These are phyloP conservation scores for Betta splendens DNA, from an alignment of 2,797 vertebrate genomes.

Conservation along the genomic window DNA sequence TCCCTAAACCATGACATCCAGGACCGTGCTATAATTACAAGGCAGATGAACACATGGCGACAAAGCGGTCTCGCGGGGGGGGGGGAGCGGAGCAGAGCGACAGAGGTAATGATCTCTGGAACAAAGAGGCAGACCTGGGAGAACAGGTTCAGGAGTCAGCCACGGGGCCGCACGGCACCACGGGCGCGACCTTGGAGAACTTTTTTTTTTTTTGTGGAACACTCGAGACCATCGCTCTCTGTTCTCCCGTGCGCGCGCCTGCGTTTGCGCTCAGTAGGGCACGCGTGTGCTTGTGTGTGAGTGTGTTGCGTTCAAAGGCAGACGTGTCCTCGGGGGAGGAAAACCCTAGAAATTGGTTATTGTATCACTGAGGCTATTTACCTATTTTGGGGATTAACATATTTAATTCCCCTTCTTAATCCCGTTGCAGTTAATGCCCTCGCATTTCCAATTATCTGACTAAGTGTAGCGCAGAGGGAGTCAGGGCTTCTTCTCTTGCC, in stretches of 20 bases:
- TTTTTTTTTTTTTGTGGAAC: slow-evolving; percentile 75
- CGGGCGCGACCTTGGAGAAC: slow-evolving; percentile 84
- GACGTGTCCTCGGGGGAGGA: slow-evolving; percentile 85
- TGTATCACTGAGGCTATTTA: slow-evolving; percentile 89
- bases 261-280: slow-evolving; percentile 24
- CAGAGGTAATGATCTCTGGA: slow-evolving; percentile 77
- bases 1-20: slow-evolving; percentile 82
- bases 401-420: slow-evolving; percentile 88
- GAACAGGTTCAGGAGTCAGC: slow-evolving; percentile 81
- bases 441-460: slow-evolving; percentile 88
- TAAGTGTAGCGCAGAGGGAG: slow-evolving; percentile 83
- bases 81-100: slow-evolving; percentile 55
- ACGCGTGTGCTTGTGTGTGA: slow-evolving; percentile 43
- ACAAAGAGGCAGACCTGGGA: slow-evolving; percentile 78
- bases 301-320: slow-evolving; percentile 83
- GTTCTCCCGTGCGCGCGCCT: slow-evolving; percentile 16
- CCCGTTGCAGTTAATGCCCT: slow-evolving; percentile 87
- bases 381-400: slow-evolving; percentile 90
- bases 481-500: slow-evolving; percentile 73
- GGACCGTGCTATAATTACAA: slow-evolving; percentile 85
- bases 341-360: slow-evolving; percentile 89
- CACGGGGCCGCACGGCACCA: slow-evolving; percentile 71
- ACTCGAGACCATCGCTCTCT: slow-evolving; percentile 64
- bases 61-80: slow-evolving; percentile 69
- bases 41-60: slow-evolving; percentile 84